Conservation (phyloP, 2,888 invertebrate species). For the Copidosoma aretas region DNA sequence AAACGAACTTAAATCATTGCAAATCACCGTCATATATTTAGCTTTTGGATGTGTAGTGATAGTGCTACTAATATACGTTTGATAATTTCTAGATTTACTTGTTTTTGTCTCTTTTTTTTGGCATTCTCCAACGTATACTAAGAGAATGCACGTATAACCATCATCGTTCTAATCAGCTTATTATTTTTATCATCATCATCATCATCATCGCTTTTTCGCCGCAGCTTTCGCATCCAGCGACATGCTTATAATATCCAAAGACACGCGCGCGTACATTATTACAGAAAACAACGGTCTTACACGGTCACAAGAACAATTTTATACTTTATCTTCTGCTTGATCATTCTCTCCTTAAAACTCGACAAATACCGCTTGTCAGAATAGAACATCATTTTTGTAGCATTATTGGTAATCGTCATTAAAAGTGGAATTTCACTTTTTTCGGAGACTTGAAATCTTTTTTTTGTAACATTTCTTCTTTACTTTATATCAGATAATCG, state of each 20-base stretch:
- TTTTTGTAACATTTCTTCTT: constrained; percentile 32
- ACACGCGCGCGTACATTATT: constrained; percentile 30
- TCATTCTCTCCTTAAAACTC: background rate
- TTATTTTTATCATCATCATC: constrained; percentile 12
- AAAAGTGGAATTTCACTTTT: constrained; percentile 31
- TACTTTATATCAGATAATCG: constrained; percentile 46
- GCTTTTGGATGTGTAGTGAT: constrained; percentile 57
- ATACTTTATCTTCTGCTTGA: constrained; percentile 27
- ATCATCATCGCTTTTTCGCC: constrained; percentile 1
- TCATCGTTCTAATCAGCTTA: constrained; percentile 14
- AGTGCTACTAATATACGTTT: constrained; percentile 57
- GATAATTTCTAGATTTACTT: constrained; percentile 56
- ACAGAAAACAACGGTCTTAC: constrained; percentile 39
- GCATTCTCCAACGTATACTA: constrained; percentile 34
- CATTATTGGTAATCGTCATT: background rate
- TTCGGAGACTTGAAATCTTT: constrained; percentile 6
- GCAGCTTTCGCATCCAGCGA: background rate
- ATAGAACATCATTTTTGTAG: constrained; percentile 6
- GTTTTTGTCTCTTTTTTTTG: constrained; percentile 31
- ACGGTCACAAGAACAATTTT: constrained; percentile 41
- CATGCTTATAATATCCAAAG: constrained; percentile 13
- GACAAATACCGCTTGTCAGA: background rate
- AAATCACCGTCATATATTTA: constrained; percentile 60
- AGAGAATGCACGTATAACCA: constrained; percentile 27
- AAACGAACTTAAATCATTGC: constrained; percentile 59